Evolutionary conservation across 1,140 invertebrate species (phyloP), one percentile per base, ranked within the genome.

Genomic region (Coptotermes formosanus): DNA sequence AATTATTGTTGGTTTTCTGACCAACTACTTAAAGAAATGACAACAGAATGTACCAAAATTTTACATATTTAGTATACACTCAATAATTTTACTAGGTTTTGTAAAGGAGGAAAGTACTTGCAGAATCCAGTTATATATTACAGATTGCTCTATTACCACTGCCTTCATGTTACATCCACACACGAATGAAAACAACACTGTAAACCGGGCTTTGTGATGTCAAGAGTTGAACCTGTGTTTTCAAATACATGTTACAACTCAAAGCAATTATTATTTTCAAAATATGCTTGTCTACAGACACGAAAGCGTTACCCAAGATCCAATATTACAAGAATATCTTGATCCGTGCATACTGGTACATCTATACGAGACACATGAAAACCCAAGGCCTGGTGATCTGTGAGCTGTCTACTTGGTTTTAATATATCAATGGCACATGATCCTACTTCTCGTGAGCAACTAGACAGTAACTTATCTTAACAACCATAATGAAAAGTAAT

Each of bases 81-180:
- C 12, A 85, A 59, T 85, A 19, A 30, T 82, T 75, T 82, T 85
- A 85, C 64, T 82, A 81, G 3, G 25, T 32, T 75, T 82, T 85
- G 82, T 55, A 85, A 81, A 45, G 85, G 4, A 81, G 82, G n/a
- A 85, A 59, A 44, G 1, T 82, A 3, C 0, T 25, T 55, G 38
- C 16, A n/a, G 38, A 30, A 84, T 48, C 44, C 30, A 52, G 55
- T 43, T 55, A 84, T 44, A 55, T 55, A 55, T 55, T 84, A 19
- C 32, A 55, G 21, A 32, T 16, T 52, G 16, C 30, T 30, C 14
- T 84, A 23, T 7, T 45, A 30, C 45, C 52, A 55, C 19, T 55
- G 14, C 19, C 16, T 55, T 55, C 52, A 19, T 16, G 14, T 55
- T 12, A 75, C n/a, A 14, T 75, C n/a, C 64, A 75, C n/a, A 64